Base-by-base conservation (phyloP, 1,140 invertebrate species). In the Cotesia chilonis region DNA sequence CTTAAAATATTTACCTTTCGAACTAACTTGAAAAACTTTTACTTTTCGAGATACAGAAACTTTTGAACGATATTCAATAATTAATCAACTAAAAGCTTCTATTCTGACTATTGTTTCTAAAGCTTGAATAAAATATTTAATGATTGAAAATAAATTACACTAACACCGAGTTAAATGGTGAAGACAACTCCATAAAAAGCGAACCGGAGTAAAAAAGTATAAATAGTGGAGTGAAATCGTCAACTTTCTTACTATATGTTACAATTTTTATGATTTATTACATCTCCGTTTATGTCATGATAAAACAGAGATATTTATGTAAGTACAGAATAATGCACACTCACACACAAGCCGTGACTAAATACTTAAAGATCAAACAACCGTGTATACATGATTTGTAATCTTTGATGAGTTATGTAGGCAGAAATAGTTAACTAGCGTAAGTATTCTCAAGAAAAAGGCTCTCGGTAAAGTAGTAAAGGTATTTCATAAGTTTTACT, bases 341-440 rank as follows among this genome's bases (percentile, higher is more conserved):
- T 9, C 10, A 10, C 0, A 28, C 28, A 28, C 28, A 28, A 28
- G 28, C 41, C 10, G 41, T 47, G 7, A 47, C 41, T 47, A 47
- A 59, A 59, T 9, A 59, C 20, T 59, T 59, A 59, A 59, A 59
- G 57, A 59, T 59, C 57, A 20, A 59, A 59, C 57, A 59, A 59
- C 7, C 20, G 28, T 47, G 41, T 20, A 59, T 59, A 59, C 20
- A 59, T 59, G 57, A 17, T 10, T 28, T 17, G 7, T 59, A 28
- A 59, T 59, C 17, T 20, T 35, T 20, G 17, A 59, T 9, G 20
- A 59, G 57, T 59, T 59, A 59, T 59, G 57, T 59, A 59, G 57
- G 57, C 17, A 59, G 57, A 59, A 59, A 59, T 59, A 20, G 57
- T 59, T 47, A 47, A 47, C 41, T 47, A 47, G 10, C 57, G 17